Percentiles rank a stretch among this genome's conserved stretches.
Evolutionary conservation across 2,113 vertebrate species (phyloP).

Genomic region (Microcebus tavaratra): DNA sequence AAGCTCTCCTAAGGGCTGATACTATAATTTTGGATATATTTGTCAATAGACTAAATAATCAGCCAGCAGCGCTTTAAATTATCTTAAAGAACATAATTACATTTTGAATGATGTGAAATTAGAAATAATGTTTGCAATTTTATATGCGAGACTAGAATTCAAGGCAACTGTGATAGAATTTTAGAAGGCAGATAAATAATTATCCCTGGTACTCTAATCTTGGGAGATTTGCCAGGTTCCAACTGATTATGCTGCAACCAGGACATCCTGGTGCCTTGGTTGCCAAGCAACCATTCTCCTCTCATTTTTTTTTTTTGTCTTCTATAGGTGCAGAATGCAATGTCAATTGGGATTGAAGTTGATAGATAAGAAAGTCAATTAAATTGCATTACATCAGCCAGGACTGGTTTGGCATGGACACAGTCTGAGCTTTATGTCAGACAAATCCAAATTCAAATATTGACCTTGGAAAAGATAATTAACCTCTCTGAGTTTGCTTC

Average conservation of each 20-base stretch:
- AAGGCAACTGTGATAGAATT: background rate
- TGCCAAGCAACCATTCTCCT: slow-evolving; percentile 60
- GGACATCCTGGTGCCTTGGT: slow-evolving; percentile 70
- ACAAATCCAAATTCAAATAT: slow-evolving; percentile 22
- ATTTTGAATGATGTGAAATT: background rate
- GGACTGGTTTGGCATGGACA: background rate
- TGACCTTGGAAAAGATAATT: slow-evolving; percentile 48
- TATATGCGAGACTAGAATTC: background rate
- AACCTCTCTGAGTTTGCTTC: slow-evolving; percentile 7
- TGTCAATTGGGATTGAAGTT: background rate
- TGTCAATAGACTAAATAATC: slow-evolving; percentile 2
- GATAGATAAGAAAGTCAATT: slow-evolving; percentile 61
- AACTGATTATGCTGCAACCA: slow-evolving; percentile 23
- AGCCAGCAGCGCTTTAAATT: slow-evolving; percentile 17
- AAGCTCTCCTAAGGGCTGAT: background rate
- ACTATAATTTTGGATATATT: background rate
- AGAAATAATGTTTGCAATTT: slow-evolving; percentile 23
- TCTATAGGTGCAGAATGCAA: slow-evolving; percentile 46
- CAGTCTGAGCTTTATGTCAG: background rate
- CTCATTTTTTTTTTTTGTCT: background rate
- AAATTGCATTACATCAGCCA: slow-evolving; percentile 20
- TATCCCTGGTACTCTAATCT: slow-evolving; percentile 6
- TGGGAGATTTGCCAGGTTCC: slow-evolving; percentile 67
- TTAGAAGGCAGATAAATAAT: slow-evolving; percentile 54
- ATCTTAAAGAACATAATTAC: background rate